Percentiles rank a stretch among this genome's conserved stretches.
Evolutionary conservation across 2,888 invertebrate species (phyloP).

Genomic region (Lasioglossum lativentre): DNA sequence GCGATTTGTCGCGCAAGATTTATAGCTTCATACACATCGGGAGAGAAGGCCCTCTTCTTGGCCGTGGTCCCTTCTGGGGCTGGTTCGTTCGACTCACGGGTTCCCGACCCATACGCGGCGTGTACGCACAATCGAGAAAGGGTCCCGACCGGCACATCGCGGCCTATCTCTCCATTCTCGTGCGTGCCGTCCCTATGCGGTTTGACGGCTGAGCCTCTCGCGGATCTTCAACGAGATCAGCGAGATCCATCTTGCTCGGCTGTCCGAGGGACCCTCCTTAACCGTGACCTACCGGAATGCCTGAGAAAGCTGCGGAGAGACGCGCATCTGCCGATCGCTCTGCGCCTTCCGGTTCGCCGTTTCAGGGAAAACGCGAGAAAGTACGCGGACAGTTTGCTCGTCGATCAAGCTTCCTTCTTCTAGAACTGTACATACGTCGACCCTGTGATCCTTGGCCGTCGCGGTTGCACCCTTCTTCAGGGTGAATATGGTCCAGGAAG

Average conservation of each 20-base stretch:
- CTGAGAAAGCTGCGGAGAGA: slow-evolving; percentile 59
- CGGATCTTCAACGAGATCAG: slow-evolving; percentile 70
- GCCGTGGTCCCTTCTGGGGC: slow-evolving; percentile 25
- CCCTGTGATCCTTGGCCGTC: neutral
- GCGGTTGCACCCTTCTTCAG: no score
- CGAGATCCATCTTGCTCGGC: slow-evolving; percentile 56
- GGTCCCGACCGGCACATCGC: slow-evolving; percentile 29
- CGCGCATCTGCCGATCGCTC: slow-evolving; percentile 51
- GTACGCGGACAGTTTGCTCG: neutral
- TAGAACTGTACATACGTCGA: neutral
- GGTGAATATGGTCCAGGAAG: neutral
- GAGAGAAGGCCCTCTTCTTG: slow-evolving; percentile 39
- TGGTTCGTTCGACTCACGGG: slow-evolving; percentile 28
- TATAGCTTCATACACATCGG: slow-evolving; percentile 80
- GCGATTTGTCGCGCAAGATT: slow-evolving; percentile 80
- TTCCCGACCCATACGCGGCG: slow-evolving; percentile 58
- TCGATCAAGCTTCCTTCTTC: neutral
- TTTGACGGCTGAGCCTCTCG: slow-evolving; percentile 61
- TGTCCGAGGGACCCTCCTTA: slow-evolving; percentile 57
- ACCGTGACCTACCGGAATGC: slow-evolving; percentile 72
- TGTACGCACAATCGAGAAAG: slow-evolving; percentile 57
- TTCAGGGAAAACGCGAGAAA: slow-evolving; percentile 11
- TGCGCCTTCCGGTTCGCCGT: slow-evolving; percentile 59
- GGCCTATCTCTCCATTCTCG: slow-evolving; percentile 54
- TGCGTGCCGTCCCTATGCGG: slow-evolving; percentile 44